Conservation (phyloP, 2,888 invertebrate species). For the Papilio elwesi region DNA sequence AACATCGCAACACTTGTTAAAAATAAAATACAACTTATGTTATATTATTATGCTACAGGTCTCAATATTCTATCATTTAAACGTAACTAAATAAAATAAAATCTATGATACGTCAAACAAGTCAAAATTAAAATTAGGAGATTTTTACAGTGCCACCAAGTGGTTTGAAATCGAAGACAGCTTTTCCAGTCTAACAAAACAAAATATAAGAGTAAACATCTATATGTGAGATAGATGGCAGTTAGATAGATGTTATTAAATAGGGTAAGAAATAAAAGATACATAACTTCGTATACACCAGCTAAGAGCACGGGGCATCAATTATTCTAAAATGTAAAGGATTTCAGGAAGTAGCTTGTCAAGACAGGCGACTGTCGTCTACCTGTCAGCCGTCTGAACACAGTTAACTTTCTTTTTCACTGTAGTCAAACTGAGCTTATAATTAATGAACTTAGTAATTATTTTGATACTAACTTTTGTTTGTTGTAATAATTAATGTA, state of each 20-base stretch:
- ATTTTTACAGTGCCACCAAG: too few relatives aligned
- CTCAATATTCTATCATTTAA: neutral
- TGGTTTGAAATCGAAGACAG: too few relatives aligned
- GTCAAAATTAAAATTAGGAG: neutral
- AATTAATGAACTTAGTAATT: slow-evolving; percentile 57
- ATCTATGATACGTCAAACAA: neutral
- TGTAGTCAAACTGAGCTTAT: slow-evolving; percentile 60
- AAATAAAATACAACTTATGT: neutral
- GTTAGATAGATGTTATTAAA: neutral
- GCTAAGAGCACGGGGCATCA: slow-evolving; percentile 54
- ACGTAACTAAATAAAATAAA: neutral
- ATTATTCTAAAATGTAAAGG: slow-evolving; percentile 69
- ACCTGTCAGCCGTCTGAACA: slow-evolving; percentile 65
- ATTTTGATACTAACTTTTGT: slow-evolving; percentile 27
- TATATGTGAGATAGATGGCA: too few relatives aligned
- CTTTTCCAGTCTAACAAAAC: too few relatives aligned
- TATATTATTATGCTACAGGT: neutral
- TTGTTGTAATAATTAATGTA: neutral
- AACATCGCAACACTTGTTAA: slow-evolving; percentile 28
- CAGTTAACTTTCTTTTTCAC: slow-evolving; percentile 74
- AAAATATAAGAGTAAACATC: too few relatives aligned
- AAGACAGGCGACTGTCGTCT: slow-evolving; percentile 54
- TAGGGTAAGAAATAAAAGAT: slow-evolving; percentile 3
- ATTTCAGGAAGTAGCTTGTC: slow-evolving; percentile 63
- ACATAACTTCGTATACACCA: slow-evolving; percentile 3